Base-by-base conservation (phyloP, 1,140 invertebrate species). In the Heliconius himera region DNA sequence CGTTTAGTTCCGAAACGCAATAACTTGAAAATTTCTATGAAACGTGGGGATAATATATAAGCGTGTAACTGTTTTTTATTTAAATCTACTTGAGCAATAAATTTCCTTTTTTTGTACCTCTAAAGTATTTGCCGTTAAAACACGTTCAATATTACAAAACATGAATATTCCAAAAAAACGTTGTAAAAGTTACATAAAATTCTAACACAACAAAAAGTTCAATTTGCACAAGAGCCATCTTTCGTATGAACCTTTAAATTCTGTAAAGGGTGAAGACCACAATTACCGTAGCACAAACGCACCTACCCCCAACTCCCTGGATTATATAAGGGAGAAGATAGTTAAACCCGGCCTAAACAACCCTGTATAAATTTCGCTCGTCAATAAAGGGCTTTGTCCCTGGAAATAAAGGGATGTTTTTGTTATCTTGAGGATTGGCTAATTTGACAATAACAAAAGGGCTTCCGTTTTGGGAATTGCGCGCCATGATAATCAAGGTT, bases 371-470 rank as follows among this genome's bases (percentile, higher is more conserved):
- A 90, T 94, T 92, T 88, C 81, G 80, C 86, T 87, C 91, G 88
- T 91, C 89, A 93, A 93, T 91, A 92, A 91, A 87, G 90, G 88
- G 88, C 88, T 88, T 93, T 93, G 91, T 93, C 90, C 92, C 87
- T 89, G 88, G 81, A 85, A 85, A 91, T 92, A 91, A 94, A 93
- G 92, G 93, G 90, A 89, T 92, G 93, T 94, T 93, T 91, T 94
- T 93, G 93, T 93, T 94, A 94, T 93, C 93, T 94, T 94, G 93
- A 94, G 93, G 91, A 94, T 92, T 92, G 93, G 86, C 90, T 94
- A 94, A 94, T 94, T 94, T 94, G 93, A 94, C 92, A 94, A 94
- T 91, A 94, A 94, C 93, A 94, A 94, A 93, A 91, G 91, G 87
- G 87, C 81, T 88, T 90, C 88, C 90, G 90, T 85, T 87, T 86